Conservation (phyloP, 2,113 vertebrate genomes). For the Paramormyrops kingsleyae region DNA sequence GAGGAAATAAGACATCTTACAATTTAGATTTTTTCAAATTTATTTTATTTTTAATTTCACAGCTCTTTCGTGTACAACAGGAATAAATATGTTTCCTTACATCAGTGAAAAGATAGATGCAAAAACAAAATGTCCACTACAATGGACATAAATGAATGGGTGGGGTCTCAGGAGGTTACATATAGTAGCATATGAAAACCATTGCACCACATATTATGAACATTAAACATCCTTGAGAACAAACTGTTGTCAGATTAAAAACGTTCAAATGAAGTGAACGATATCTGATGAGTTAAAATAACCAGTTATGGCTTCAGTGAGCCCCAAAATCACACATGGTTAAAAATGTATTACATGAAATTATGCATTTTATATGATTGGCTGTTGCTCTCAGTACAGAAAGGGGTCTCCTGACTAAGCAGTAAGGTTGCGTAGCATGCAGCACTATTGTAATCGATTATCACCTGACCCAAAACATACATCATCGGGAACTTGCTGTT, state of each 20-base stretch:
- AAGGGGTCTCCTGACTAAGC: not conserved
- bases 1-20: too few relatives aligned
- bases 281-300: not conserved
- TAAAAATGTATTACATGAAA: not conserved
- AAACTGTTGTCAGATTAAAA: not conserved
- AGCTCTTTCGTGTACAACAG: too few relatives aligned
- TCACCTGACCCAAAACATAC: not conserved
- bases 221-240: not conserved
- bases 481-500: not conserved
- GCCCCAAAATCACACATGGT: not conserved
- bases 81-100: too few relatives aligned
- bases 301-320: not conserved
- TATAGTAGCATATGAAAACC: not conserved
- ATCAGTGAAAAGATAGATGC: too few relatives aligned
- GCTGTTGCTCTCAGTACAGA: not conserved
- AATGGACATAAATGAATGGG: too few relatives aligned
- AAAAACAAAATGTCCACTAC: too few relatives aligned
- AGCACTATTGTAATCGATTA: not conserved
- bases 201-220: not conserved
- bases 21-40: too few relatives aligned
- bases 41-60: too few relatives aligned
- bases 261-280: not conserved
- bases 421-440: not conserved
- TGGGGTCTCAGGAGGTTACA: too few relatives aligned
- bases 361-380: not conserved